Base-by-base conservation (phyloP, 2,888 invertebrate species). In the Terebella lapidaria region DNA sequence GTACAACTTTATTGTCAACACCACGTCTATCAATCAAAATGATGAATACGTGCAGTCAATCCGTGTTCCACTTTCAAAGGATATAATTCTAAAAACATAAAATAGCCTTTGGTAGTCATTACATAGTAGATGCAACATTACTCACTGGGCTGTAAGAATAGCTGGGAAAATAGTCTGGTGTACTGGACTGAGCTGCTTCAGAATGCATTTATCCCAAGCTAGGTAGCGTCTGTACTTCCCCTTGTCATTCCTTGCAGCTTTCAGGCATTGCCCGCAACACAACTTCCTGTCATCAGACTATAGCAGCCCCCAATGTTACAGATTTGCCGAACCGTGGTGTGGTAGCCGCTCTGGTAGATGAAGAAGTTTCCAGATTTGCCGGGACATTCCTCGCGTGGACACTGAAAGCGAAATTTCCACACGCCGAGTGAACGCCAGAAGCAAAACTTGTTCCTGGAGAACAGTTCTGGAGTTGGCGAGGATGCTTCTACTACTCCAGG, bases 91-190 rank as follows among this genome's bases (percentile, higher is more conserved):
- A n/a, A n/a, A n/a, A n/a, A n/a, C n/a, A n/a, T n/a, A n/a, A n/a
- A n/a, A n/a, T n/a, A n/a, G n/a, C n/a, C n/a, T n/a, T n/a, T n/a
- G n/a, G n/a, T n/a, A n/a, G n/a, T n/a, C n/a, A n/a, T n/a, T n/a
- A n/a, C n/a, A n/a, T 5, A 55, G 24, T 20, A 45, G 10, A 55
- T 45, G 35, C 5, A 49, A 20, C 10, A 53, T 53, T 27, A 25
- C 53, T 27, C 10, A 53, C 53, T 27, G 24, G 10, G 10, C 5
- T 20, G 56, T 56, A n/a, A 56, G 26, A n/a, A 47, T 24, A 18
- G 56, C 56, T 25, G 56, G 56, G 47, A 47, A 56, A 3, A 56
- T 4, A 15, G 56, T 25, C 26, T 56, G 47, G 22, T 56, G 56
- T 3, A 25, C 56, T 5, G 20, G 46, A 24, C 25, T 47, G 18